A percentile compares a stretch with the other conserved stretches of the same genome.
phyloP scores from a whole-genome alignment of 2,888 invertebrate genomes.

The Trachelus iudaicus region DNA sequence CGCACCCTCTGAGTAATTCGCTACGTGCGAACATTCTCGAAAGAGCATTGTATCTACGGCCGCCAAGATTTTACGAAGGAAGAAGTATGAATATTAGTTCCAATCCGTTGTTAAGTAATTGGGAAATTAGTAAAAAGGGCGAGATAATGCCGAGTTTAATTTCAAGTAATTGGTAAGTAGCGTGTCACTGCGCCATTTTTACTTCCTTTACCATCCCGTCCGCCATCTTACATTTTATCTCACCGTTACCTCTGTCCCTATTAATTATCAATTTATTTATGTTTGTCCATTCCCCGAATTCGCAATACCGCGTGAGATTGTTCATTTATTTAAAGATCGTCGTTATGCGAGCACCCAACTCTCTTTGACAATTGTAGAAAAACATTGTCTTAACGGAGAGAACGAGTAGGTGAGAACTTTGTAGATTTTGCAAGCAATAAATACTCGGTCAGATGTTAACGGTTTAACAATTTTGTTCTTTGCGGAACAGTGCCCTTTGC shows the following conservation, averaged over 20 bases:
- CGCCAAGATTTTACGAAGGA: constrained; percentile 63
- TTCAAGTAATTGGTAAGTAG: constrained; percentile 74
- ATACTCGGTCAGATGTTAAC: background rate
- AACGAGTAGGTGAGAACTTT: background rate
- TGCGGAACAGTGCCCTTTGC: background rate
- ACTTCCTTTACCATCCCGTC: constrained; percentile 27
- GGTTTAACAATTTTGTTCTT: background rate
- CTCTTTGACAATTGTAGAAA: background rate
- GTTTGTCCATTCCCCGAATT: background rate
- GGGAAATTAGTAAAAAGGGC: constrained; percentile 62
- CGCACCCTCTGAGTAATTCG: background rate
- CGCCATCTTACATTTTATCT: constrained; percentile 45
- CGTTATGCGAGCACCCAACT: background rate
- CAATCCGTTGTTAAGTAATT: constrained; percentile 59
- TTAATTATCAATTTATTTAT: background rate
- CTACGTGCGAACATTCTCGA: constrained; percentile 21
- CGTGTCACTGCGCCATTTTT: constrained; percentile 44
- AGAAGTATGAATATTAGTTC: constrained; percentile 64
- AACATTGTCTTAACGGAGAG: background rate
- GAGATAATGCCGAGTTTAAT: constrained; percentile 73
- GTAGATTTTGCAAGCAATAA: background rate
- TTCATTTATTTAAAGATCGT: background rate
- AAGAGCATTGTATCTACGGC: constrained; percentile 27
- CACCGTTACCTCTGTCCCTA: background rate
- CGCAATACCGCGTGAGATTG: background rate